A percentile compares a stretch with the other conserved stretches of the same genome.
These are phyloP conservation scores for Microcebus ravelobensis DNA, from an alignment of 2,113 vertebrate species.

Conservation along the genomic window DNA sequence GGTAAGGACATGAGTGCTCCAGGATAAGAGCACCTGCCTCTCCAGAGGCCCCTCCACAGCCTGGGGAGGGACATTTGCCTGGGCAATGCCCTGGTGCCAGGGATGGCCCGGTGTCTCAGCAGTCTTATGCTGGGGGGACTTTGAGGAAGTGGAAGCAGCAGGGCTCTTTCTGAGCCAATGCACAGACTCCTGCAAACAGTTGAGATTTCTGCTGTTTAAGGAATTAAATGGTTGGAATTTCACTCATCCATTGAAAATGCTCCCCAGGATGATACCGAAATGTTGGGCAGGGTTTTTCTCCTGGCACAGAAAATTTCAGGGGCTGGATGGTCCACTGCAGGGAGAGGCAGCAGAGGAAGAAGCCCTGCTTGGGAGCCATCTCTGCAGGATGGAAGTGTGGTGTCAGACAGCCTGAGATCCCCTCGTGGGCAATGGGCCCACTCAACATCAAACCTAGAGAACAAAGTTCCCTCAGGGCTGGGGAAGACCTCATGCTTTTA, in stretches of 20 bases:
- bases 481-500: background rate
- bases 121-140: background rate
- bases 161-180: conserved; percentile 34
- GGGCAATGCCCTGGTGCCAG: background rate
- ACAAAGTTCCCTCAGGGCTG: background rate
- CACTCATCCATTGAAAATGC: conserved; percentile 57
- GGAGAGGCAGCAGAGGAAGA: background rate
- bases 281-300: background rate
- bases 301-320: background rate
- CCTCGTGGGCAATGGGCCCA: accelerated
- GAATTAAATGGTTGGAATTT: conserved; percentile 57
- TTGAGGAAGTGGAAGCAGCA: background rate
- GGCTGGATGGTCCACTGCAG: background rate
- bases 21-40: background rate
- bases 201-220: conserved; percentile 65
- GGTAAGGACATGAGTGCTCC: background rate
- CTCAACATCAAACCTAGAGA: background rate
- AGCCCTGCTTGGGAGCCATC: background rate
- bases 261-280: conserved; percentile 9
- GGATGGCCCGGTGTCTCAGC: background rate
- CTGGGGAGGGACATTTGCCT: too few relatives aligned
- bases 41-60: background rate
- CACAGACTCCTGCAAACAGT: conserved; percentile 2
- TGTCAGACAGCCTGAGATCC: background rate
- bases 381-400: background rate